Base-by-base conservation (phyloP, 2,113 vertebrate species). In the Pavo muticus region DNA sequence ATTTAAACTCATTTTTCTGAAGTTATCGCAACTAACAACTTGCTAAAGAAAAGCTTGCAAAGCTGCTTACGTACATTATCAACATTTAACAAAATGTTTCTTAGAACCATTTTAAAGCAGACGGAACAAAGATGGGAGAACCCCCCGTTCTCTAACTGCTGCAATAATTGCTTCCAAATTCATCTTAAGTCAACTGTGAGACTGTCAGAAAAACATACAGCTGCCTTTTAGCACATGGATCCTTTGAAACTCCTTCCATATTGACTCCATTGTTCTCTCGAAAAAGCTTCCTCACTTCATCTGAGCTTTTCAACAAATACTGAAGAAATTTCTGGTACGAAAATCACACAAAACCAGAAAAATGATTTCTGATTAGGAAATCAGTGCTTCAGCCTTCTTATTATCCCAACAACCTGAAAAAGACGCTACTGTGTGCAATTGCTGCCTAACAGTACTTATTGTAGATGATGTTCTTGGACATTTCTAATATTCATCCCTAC, bases 361-460 rank as follows among this genome's bases (percentile, higher is more conserved):
- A 67, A 32, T 16, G 69, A 39, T 67, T 68, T 61, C 50, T 69
- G 37, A 75, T 35, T 48, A 65, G 29, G 20, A 88, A 81, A n/a
- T 32, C 40, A 67, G 9, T 76, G 14, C 68, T 65, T 72, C 57
- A 47, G 39, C 25, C 48, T 91, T 9, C 30, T 63, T 72, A 29
- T 64, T 78, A 85, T 27, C 69, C 8, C 84, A 70, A 32, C 27
- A 65, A 30, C 35, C 37, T 63, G 61, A 73, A 54, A 67, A 68
- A 74, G 12, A 21, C 32, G 27, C 95, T 97, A 54, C 52, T 94
- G 94, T 87, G 94, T 81, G 52, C 45, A 67, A 21, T 2, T 87
- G 81, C 13, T 84, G 39, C 90, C 71, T 27, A 29, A 16, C 95
- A 93, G 63, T 39, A 54, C 40, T 82, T 78, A 71, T 39, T 11